These are phyloP conservation scores for Siniperca scherzeri DNA, from an alignment of 2,797 vertebrate species.

Conservation along the genomic window DNA sequence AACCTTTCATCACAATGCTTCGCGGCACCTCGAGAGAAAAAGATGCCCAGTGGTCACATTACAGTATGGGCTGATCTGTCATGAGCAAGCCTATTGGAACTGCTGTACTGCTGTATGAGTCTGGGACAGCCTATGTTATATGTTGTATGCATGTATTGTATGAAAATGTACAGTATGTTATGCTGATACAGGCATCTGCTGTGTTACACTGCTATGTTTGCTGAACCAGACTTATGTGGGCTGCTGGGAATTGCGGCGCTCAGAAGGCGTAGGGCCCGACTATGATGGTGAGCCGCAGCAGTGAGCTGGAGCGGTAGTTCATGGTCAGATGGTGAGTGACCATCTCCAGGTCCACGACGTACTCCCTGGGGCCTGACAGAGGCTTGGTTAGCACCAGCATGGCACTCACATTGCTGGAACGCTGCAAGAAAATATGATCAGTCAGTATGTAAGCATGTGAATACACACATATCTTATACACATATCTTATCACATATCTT, in stretches of 20 bases:
- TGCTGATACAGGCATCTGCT: constrained; percentile 67
- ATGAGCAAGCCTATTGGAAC: constrained; percentile 51
- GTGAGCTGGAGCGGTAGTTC: constrained; percentile 94
- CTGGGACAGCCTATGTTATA: constrained; percentile 59
- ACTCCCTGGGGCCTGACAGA: constrained; percentile 92
- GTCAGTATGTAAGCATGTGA: not conserved
- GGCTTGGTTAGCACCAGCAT: constrained; percentile 97
- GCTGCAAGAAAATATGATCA: constrained; percentile 80
- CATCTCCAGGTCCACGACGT: constrained; percentile 98
- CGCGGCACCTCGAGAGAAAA: constrained; percentile 48
- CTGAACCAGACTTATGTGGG: constrained; percentile 54
- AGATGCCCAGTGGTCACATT: constrained; percentile 68
- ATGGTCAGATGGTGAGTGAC: constrained; percentile 93
- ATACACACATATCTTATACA: not conserved
- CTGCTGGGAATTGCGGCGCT: constrained; percentile 50
- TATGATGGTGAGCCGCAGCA: constrained; percentile 95
- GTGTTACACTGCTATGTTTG: constrained; percentile 68
- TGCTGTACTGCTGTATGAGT: constrained; percentile 49
- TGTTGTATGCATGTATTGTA: constrained; percentile 54
- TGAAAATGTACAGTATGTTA: constrained; percentile 71
- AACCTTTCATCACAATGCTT: constrained; percentile 32
- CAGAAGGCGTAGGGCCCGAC: constrained; percentile 96
- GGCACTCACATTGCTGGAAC: constrained; percentile 92
- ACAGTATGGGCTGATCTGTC: constrained; percentile 43
- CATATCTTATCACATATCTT: not conserved